Evolutionary conservation across 1,140 invertebrate genomes (phyloP), one percentile per base, ranked within the genome.

Genomic region (Lanistes nyassanus): DNA sequence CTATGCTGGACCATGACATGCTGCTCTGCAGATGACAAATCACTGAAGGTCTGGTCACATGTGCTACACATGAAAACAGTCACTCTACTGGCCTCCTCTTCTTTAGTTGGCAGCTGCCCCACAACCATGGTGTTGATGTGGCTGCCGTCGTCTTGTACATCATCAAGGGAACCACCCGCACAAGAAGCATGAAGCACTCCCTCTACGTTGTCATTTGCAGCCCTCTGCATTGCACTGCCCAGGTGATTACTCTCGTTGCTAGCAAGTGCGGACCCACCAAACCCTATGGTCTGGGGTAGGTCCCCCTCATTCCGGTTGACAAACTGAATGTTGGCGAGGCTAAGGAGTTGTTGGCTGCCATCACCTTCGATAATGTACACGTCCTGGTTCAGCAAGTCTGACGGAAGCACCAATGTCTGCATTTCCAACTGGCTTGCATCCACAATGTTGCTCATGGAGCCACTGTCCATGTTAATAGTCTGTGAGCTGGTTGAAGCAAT

Each of bases 281-380:
- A n/a, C n/a, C 66, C n/a, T n/a, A n/a, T 19, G 13, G 4, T 37
- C 65, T 42, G 65, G 36, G 11, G 42, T 3, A 11, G 62, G n/a
- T 23, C 26, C 21, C 19, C 29, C 42, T 29, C 6, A 2, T 51
- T n/a, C 31, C 21, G 5, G 42, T 58, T 55, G 23, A 72, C 34
- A 37, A 72, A 31, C 70, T 72, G 70, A 31, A 72, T 37, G n/a
- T 62, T 60, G 53, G 56, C 53, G 11, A 72, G 36, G 70, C 60
- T 31, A n/a, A 72, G 3, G 34, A 60, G 23, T 23, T 29, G 56
- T 9, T 62, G 55, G 16, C 42, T 34, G 23, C 70, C 70, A 16
- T 56, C 70, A 9, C n/a, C 55, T 3, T 31, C 42, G 13, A 60
- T 56, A 5, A 72, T 72, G 34, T 60, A n/a, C 19, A 72, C 55